These are phyloP conservation scores for Cranoglanis bouderius DNA, from an alignment of 2,113 vertebrate species.

Conservation along the genomic window DNA sequence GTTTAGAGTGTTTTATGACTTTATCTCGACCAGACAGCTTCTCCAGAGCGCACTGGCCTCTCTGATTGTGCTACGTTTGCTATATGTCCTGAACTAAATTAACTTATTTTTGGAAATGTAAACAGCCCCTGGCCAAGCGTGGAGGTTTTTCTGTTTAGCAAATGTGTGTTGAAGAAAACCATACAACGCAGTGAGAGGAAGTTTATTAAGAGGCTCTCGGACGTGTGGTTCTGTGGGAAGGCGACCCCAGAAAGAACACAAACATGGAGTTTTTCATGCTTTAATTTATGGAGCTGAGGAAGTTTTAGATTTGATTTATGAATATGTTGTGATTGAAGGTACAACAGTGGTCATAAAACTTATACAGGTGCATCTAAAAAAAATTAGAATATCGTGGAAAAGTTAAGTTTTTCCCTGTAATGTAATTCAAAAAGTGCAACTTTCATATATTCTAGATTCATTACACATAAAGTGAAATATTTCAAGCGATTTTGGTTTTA, in stretches of 20 bases:
- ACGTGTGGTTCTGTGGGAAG: slow-evolving; percentile 48
- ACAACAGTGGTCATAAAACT: background rate
- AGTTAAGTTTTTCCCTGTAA: too few species aligned
- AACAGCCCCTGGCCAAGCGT: background rate
- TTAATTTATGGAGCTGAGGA: slow-evolving; percentile 8
- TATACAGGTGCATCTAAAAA: too few species aligned
- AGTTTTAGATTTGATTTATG: background rate
- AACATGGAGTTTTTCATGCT: slow-evolving; percentile 27
- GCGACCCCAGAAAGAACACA: slow-evolving; percentile 58
- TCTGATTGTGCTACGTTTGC: background rate
- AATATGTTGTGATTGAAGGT: background rate
- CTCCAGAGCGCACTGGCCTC: background rate
- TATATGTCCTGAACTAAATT: slow-evolving; percentile 59
- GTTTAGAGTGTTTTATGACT: background rate
- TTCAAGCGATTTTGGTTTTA: too few species aligned
- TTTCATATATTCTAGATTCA: too few species aligned
- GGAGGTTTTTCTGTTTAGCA: background rate
- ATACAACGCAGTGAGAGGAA: slow-evolving; percentile 67
- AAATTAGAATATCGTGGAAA: too few species aligned
- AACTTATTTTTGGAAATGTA: slow-evolving; percentile 61
- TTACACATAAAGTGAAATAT: too few species aligned
- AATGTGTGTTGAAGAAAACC: slow-evolving; percentile 68
- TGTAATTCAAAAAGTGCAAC: too few species aligned
- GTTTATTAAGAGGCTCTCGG: slow-evolving; percentile 52
- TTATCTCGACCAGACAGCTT: slow-evolving; percentile 14